Evolutionary conservation across 1,140 invertebrate genomes (phyloP), one percentile per base, ranked within the genome.

Genomic region (Drosophila lini): DNA sequence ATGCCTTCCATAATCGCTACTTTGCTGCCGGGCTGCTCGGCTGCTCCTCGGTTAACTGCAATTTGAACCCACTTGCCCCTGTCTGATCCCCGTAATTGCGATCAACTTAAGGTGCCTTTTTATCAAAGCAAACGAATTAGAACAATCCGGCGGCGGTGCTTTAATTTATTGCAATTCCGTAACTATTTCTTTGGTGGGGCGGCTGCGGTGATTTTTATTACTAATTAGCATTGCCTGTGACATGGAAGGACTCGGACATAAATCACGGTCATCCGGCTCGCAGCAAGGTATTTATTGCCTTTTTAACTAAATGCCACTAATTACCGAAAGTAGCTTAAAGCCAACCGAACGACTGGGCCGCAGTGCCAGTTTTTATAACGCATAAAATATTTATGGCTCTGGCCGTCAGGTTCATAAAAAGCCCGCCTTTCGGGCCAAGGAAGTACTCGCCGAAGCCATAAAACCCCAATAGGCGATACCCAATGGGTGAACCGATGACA

Each of bases 351-450:
- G 32, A 64, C 22, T 40, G 11, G 50, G 50, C 10, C 31, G 40
- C 65, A 63, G 56, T 68, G 65, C 50, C 63, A 57, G 62, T 88
- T 86, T 89, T 88, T 82, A 88, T 77, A 82, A 50, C 67, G 42
- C 84, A 88, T 88, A 80, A 88, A 88, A 88, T 88, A 88, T 88
- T 88, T 83, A 88, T 83, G 83, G 60, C 67, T 55, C 52, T 38
- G 84, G 45, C 62, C 70, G 48, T 60, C 65, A 68, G 62, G 67
- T 78, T 76, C 78, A 88, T 86, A 77, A 86, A 86, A 82, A 36
- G 68, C 6, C 38, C 53, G 55, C 73, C 57, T 61, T 71, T 78
- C 45, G 55, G 58, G 40, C 56, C 50, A 15, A 34, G 25, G 41
- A 53, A 64, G 59, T 65, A 41, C 52, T 61, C 44, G 31, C 50